A percentile compares a stretch with the other conserved stretches of the same genome.
These are phyloP conservation scores for Echinops telfairi DNA, from an alignment of 2,113 vertebrate genomes.

Conservation along the genomic window DNA sequence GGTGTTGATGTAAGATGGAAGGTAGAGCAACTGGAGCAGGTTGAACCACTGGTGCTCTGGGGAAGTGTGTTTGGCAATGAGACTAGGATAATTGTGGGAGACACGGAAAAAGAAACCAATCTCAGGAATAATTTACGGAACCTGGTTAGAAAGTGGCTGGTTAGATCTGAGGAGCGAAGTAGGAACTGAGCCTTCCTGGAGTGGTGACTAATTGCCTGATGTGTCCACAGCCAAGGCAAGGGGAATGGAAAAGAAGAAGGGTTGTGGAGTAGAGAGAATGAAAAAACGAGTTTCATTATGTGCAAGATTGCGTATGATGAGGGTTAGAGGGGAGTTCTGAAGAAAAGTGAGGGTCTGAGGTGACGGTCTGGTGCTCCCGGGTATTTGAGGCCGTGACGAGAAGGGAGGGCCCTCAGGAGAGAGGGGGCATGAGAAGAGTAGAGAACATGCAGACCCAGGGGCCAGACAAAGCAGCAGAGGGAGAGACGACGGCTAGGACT, in stretches of 20 bases:
- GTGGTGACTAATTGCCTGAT: neutral
- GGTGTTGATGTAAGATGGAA: neutral
- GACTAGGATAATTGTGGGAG: fast-evolving
- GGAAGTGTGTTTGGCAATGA: neutral
- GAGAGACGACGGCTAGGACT: too few species aligned
- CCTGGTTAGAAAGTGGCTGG: neutral
- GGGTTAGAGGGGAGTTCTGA: neutral
- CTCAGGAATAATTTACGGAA: neutral
- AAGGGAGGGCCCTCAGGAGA: neutral
- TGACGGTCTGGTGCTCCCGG: neutral
- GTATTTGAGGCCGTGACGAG: neutral
- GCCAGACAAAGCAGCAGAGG: too few species aligned
- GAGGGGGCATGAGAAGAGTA: neutral
- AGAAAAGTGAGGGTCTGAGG: neutral
- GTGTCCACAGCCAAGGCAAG: neutral
- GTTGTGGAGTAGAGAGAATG: neutral
- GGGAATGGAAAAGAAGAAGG: neutral
- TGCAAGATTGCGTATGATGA: neutral
- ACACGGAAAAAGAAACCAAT: neutral
- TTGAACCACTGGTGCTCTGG: neutral
- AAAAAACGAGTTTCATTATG: neutral
- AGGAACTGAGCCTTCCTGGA: neutral
- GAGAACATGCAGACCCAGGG: neutral
- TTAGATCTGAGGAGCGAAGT: neutral
- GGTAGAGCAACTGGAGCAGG: neutral